These are phyloP conservation scores for Diachasmimorpha longicaudata DNA, from an alignment of 1,140 invertebrate species.

Conservation along the genomic window DNA sequence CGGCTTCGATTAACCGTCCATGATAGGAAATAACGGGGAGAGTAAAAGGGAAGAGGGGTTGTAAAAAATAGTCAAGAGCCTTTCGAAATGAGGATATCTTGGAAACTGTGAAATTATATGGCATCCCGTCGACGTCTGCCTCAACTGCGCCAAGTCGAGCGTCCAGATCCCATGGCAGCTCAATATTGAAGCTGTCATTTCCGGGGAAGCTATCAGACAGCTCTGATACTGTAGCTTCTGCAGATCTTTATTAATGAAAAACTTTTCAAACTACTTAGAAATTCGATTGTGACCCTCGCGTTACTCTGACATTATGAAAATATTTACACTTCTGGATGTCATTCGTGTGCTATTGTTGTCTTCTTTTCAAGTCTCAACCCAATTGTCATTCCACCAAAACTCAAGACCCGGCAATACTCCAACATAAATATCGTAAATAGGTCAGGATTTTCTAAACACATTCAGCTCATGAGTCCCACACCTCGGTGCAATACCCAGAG, in stretches of 20 bases:
- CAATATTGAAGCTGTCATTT: neutral
- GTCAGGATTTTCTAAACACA: neutral
- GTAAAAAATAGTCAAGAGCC: neutral
- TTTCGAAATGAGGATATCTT: neutral
- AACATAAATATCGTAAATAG: neutral
- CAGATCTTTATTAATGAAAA: too few species aligned
- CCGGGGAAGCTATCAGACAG: too few species aligned
- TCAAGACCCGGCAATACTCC: neutral
- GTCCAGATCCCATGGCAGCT: neutral
- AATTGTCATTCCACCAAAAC: neutral
- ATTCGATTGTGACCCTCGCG: neutral
- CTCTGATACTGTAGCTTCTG: too few species aligned
- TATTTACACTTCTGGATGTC: neutral
- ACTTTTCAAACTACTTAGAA: neutral
- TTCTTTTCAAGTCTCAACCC: neutral
- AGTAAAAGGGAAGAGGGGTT: conserved; percentile 1
- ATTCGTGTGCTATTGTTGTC: neutral
- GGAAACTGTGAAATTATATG: neutral
- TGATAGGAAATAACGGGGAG: conserved; percentile 21
- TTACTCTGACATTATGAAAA: neutral
- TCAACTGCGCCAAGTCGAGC: neutral
- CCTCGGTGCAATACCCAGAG: neutral
- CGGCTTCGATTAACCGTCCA: conserved; percentile 41
- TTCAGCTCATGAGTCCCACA: neutral
- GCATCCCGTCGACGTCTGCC: neutral